Percentiles rank a stretch among this genome's conserved stretches.
phyloP scores from a whole-genome alignment of 2,797 vertebrate species.

The Melanitta fusca region DNA sequence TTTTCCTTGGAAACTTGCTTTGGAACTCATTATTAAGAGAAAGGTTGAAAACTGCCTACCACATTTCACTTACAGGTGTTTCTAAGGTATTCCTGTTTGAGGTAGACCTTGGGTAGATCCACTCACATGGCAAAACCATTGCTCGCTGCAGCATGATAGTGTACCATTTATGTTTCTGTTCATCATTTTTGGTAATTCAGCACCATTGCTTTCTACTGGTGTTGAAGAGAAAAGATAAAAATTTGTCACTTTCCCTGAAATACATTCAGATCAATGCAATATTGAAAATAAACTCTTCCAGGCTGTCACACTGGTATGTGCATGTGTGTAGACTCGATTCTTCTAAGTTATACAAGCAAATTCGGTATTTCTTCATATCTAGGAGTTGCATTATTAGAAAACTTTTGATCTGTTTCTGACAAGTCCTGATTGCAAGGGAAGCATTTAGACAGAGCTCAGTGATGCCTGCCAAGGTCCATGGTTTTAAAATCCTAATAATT shows the following conservation, averaged over 20 bases:
- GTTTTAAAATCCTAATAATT: neutral
- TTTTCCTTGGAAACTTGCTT: neutral
- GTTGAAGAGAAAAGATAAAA: neutral
- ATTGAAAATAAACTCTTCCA: neutral
- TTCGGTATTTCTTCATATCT: neutral
- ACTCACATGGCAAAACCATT: neutral
- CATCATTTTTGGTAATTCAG: neutral
- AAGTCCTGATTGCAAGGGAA: neutral
- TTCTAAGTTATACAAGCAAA: neutral
- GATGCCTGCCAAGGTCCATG: neutral
- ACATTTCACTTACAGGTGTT: neutral
- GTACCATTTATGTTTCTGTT: neutral
- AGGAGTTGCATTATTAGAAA: neutral
- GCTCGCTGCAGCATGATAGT: neutral
- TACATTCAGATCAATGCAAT: neutral
- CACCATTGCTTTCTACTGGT: neutral
- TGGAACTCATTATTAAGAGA: neutral
- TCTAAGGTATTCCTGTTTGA: neutral
- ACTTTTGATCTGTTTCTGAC: neutral
- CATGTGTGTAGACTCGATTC: neutral
- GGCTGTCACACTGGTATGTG: neutral
- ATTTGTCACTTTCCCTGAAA: neutral
- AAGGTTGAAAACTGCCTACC: neutral
- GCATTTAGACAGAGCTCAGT: neutral
- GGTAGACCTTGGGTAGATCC: neutral